phyloP scores from a whole-genome alignment of 2,888 invertebrate genomes.

The Drosophila pegasa region DNA sequence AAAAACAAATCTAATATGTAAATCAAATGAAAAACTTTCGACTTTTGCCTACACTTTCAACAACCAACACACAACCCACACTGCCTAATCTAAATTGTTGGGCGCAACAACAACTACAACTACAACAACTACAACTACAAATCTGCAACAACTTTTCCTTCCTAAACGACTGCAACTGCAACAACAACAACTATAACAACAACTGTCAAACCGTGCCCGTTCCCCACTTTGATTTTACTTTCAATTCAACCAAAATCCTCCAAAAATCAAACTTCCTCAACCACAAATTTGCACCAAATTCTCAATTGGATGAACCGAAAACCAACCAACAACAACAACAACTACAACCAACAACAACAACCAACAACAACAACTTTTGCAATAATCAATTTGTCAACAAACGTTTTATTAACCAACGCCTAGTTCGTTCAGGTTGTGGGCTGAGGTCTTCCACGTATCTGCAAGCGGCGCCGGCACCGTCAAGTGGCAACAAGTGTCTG shows the following conservation, averaged over 20 bases:
- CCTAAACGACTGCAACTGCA: conserved; percentile 46
- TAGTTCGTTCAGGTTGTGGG: conserved; percentile 94
- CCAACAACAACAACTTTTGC: conserved; percentile 38
- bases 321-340: conserved; percentile 17
- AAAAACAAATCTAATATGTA: conserved; percentile 14
- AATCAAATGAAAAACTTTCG: conserved; percentile 45
- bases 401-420: conserved; percentile 72
- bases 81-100: conserved; percentile 31
- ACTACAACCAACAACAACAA: conserved; percentile 36
- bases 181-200: conserved; percentile 38
- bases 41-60: conserved; percentile 43
- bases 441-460: conserved; percentile 98
- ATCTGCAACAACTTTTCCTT: conserved; percentile 64
- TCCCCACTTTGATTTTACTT: conserved; percentile 53
- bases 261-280: conserved; percentile 20
- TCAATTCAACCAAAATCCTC: conserved; percentile 36
- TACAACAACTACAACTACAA: conserved; percentile 40
- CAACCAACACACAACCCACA: conserved; percentile 39
- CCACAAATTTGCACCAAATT: conserved; percentile 45
- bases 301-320: conserved; percentile 51
- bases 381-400: conserved; percentile 40
- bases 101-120: conserved; percentile 36
- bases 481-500: conserved; percentile 99
- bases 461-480: conserved; percentile 96
- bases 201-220: conserved; percentile 38